These are phyloP conservation scores for Smittia sp. DNA, from an alignment of 2,888 invertebrate species.

Conservation along the genomic window DNA sequence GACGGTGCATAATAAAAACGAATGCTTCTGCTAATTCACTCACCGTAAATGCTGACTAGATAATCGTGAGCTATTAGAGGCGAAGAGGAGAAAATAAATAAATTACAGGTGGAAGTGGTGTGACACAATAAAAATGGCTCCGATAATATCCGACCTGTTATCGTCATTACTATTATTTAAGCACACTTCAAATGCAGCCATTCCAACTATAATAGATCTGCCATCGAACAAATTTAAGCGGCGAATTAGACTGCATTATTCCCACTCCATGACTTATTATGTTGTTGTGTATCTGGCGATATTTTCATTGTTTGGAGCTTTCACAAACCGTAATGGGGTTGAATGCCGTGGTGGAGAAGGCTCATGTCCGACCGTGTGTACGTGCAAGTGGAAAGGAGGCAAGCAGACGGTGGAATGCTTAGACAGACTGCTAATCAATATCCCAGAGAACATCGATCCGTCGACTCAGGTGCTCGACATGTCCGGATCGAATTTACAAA, in stretches of 20 bases:
- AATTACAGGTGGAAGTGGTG: slow-evolving; percentile 2
- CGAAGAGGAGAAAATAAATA: neutral
- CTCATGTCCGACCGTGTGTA: slow-evolving; percentile 73
- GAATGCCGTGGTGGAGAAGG: slow-evolving; percentile 56
- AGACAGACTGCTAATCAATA: slow-evolving; percentile 75
- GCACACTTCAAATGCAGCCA: slow-evolving; percentile 33
- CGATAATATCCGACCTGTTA: slow-evolving; percentile 26
- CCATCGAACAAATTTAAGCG: slow-evolving; percentile 31
- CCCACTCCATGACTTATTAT: slow-evolving; percentile 20
- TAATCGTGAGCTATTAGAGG: neutral
- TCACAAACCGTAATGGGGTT: slow-evolving; percentile 40
- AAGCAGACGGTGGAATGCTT: slow-evolving; percentile 91
- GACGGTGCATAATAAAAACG: neutral
- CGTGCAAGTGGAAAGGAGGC: slow-evolving; percentile 92
- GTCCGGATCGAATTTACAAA: slow-evolving; percentile 82
- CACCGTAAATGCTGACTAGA: neutral
- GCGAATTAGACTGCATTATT: slow-evolving; percentile 27
- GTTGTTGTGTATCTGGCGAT: slow-evolving; percentile 27
- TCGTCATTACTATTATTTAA: slow-evolving; percentile 29
- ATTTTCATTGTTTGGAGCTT: slow-evolving; percentile 16
- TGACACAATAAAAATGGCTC: slow-evolving; percentile 23
- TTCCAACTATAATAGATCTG: slow-evolving; percentile 25
- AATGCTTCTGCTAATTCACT: neutral
- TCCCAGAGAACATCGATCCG: slow-evolving; percentile 81
- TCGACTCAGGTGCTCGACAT: slow-evolving; percentile 89